These are phyloP conservation scores for Hemicentrotus pulcherrimus DNA, from an alignment of 35 echinoderm and acorn worm species.

Conservation along the genomic window DNA sequence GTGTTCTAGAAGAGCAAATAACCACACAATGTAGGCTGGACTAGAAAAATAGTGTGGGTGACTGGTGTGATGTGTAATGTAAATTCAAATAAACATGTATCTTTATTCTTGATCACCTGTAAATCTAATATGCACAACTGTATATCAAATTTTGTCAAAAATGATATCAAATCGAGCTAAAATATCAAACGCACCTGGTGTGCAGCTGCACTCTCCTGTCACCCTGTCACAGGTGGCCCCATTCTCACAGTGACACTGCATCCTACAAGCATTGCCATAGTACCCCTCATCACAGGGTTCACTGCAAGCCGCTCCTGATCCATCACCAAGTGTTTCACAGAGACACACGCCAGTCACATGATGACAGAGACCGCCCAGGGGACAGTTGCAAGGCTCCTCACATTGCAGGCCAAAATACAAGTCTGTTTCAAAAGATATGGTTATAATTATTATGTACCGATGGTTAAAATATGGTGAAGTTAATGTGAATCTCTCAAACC, in stretches of 20 bases:
- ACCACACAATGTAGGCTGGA: too few relatives aligned
- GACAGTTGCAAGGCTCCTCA: slow-evolving; percentile 60
- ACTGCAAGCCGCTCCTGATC: slow-evolving; percentile 65
- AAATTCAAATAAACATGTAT: too few relatives aligned
- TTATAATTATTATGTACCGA: neutral
- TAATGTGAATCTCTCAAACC: neutral
- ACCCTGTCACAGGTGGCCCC: slow-evolving; percentile 66
- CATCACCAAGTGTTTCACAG: slow-evolving; percentile 54
- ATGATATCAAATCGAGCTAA: too few relatives aligned
- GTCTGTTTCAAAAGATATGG: neutral
- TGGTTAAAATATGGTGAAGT: neutral
- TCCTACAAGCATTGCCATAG: slow-evolving; percentile 69
- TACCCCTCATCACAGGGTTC: slow-evolving; percentile 56
- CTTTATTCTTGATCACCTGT: too few relatives aligned
- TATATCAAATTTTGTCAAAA: too few relatives aligned
- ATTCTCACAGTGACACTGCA: slow-evolving; percentile 70
- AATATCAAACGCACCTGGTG: slow-evolving; percentile 50
- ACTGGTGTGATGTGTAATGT: too few relatives aligned
- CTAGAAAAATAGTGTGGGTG: too few relatives aligned
- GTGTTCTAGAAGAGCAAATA: too few relatives aligned
- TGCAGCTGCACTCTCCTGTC: slow-evolving; percentile 69
- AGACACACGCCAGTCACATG: slow-evolving; percentile 69
- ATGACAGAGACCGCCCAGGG: slow-evolving; percentile 59
- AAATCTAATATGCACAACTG: too few relatives aligned
- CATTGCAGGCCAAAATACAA: neutral